Evolutionary conservation across 2,113 vertebrate species (phyloP).

Genomic region (Protobothrops flavoviridis): DNA sequence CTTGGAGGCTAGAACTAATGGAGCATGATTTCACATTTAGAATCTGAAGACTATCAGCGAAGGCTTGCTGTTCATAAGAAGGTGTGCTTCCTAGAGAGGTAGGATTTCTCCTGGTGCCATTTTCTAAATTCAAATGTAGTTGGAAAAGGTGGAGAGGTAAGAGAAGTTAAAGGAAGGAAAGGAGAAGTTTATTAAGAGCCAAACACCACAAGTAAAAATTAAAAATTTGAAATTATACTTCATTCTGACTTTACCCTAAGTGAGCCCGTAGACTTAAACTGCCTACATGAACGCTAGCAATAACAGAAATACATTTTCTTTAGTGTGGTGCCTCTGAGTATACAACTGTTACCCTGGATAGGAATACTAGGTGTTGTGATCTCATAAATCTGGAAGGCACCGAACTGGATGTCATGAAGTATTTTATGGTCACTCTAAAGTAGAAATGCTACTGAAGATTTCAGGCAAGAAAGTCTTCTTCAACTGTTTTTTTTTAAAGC

Average conservation of each 20-base stretch:
- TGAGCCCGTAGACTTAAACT: not conserved
- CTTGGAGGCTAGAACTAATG: constrained; percentile 71
- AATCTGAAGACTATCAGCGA: constrained; percentile 74
- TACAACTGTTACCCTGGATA: not conserved
- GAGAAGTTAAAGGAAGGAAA: fast-evolving
- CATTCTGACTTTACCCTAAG: not conserved
- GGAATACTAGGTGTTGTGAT: not conserved
- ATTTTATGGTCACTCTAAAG: not conserved
- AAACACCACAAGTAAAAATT: constrained; percentile 3
- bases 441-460: not conserved
- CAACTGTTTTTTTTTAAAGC: too few relatives aligned
- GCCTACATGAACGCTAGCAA: not conserved
- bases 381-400: not conserved
- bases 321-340: not conserved
- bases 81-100: constrained; percentile 71
- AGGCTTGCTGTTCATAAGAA: constrained; percentile 63
- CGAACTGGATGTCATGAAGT: not conserved
- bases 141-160: not conserved
- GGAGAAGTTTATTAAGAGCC: not conserved
- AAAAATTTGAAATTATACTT: not conserved
- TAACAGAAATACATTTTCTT: not conserved
- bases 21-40: constrained; percentile 75
- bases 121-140: constrained; percentile 54
- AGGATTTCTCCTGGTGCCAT: constrained; percentile 46
- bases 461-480: not conserved